Conservation (phyloP, 2,888 invertebrate species). For the Hyposoter dolosus region DNA sequence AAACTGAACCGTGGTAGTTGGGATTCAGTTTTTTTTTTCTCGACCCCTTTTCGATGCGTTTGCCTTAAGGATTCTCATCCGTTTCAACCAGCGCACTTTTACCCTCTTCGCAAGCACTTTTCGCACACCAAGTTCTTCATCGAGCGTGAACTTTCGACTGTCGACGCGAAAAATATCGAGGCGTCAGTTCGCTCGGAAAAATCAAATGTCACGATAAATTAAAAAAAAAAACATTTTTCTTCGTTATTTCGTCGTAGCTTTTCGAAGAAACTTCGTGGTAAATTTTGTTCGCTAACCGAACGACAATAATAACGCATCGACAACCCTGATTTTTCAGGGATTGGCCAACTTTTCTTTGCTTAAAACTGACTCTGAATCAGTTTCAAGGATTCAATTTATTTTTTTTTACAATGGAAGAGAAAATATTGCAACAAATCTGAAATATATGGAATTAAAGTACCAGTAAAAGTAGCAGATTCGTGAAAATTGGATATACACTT, state of each 20-base stretch:
- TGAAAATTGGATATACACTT: slow-evolving; percentile 29
- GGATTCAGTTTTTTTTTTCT: slow-evolving; percentile 48
- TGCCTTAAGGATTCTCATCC: slow-evolving; percentile 52
- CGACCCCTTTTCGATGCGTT: slow-evolving; percentile 59
- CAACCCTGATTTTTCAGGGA: background rate
- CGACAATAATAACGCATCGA: background rate
- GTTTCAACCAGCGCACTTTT: slow-evolving; percentile 51
- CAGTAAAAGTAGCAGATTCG: background rate
- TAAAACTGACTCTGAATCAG: background rate
- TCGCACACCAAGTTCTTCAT: no score
- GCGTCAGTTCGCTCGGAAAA: slow-evolving; percentile 81
- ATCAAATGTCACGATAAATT: background rate
- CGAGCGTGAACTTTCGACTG: slow-evolving; percentile 78
- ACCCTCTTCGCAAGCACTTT: slow-evolving; percentile 70
- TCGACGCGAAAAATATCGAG: slow-evolving; percentile 81
- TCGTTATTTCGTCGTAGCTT: background rate
- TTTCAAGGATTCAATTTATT: background rate
- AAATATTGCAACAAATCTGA: background rate
- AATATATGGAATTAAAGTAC: background rate
- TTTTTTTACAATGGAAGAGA: background rate
- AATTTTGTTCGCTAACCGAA: background rate
- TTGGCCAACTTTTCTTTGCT: background rate
- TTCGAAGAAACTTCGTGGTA: background rate
- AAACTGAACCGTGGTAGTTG: slow-evolving; percentile 44
- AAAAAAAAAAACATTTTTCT: background rate